Evolutionary conservation across 2,797 vertebrate species (phyloP), one percentile per base, ranked within the genome.

Genomic region (Triplophysa bombifrons): DNA sequence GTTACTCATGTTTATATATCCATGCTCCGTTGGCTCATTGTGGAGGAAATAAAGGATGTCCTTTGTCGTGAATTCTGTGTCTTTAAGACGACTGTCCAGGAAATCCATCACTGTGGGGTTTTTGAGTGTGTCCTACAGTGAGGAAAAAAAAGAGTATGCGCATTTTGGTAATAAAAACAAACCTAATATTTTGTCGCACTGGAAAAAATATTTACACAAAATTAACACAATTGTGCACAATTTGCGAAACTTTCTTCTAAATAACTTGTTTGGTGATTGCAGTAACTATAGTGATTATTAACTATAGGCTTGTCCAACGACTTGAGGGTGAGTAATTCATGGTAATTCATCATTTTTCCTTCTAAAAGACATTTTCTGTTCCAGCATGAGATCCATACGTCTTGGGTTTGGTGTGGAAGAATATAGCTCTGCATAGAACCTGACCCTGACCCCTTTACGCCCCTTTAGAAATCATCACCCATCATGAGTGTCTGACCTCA

Each of bases 21-120:
- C 89, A 34, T 76, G 80, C 2, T 85, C 86, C 3, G 88, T 89
- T 17, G 91, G 87, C 0, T 94, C 95, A 0, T 88, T 95, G 88
- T 93, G 86, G 27, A 99, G 91, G 84, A 99, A 98, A 91, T 93
- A 96, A 4, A 98, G 94, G 19, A 97, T 87, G 41, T 96, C 90
- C 82, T 91, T 93, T 20, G 92, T 93, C 0, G 92, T 93, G 5
- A 97, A 83, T 5, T 89, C 88, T 7, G 92, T 91, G 70, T 91
- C 91, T 83, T 64, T 80, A 75, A 99, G 84, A 7, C 91, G 94
- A n/a, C 82, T 85, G 74, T 96, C 94, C 81, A 97, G 73, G 86
- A 98, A 96, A 34, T 88, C 82, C 84, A 90, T 95, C 77, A 98
- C 95, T 7, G 96, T 95, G 17, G 96, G 95, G 85, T 98, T 96